phyloP scores from a whole-genome alignment of 2,113 vertebrate species.

The Leptobrachium leishanense region DNA sequence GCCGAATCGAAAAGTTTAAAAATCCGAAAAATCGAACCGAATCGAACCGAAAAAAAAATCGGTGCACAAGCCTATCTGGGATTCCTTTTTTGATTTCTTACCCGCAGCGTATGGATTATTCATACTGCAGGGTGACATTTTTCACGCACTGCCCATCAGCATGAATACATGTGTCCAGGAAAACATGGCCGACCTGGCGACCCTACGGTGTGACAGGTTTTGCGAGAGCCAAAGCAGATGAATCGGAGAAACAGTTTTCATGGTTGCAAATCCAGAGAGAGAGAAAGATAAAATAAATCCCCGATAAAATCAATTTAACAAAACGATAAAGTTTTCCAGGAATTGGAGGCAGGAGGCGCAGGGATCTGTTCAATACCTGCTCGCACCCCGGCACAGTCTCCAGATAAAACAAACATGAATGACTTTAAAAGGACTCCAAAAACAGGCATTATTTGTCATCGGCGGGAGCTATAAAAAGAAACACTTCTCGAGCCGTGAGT shows the following conservation, averaged over 20 bases:
- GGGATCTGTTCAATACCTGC: constrained; percentile 53
- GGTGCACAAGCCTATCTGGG: no score
- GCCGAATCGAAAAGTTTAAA: no score
- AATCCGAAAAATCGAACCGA: no score
- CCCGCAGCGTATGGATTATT: no score
- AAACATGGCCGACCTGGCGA: no score
- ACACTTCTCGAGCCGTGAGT: constrained; percentile 76
- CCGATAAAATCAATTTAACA: constrained; percentile 7
- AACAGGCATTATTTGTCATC: constrained; percentile 71
- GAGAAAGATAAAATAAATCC: no score
- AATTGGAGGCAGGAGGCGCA: constrained; percentile 52
- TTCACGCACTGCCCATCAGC: no score
- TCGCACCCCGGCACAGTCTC: constrained; percentile 61
- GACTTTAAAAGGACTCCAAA: constrained; percentile 68
- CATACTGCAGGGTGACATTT: no score
- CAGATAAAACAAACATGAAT: constrained; percentile 61
- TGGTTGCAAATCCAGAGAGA: constrained; percentile 5
- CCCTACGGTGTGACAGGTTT: background rate
- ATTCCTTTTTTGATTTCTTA: no score
- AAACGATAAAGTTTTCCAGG: constrained; percentile 13
- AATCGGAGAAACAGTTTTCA: background rate
- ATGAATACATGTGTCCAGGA: no score
- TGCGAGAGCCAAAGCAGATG: background rate
- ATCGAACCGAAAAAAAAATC: no score
- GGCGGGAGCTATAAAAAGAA: constrained; percentile 80